Conservation (phyloP, 2,888 invertebrate genomes). For the Heliothis peltigera region DNA sequence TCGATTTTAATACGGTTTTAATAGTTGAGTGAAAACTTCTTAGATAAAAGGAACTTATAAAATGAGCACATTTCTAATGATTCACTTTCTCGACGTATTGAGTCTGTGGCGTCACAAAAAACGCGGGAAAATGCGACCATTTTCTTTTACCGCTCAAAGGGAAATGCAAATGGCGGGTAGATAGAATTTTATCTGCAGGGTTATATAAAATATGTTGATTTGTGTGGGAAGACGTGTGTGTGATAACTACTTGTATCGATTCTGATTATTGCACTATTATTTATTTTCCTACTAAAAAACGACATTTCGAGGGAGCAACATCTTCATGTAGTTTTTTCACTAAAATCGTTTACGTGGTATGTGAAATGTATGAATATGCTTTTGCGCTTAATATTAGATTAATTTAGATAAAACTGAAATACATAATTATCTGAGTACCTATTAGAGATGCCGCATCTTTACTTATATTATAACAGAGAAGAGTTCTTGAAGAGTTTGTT, state of each 20-base stretch:
- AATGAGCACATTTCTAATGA: constrained; percentile 77
- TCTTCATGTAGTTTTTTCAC: too few species aligned
- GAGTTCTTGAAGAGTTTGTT: too few species aligned
- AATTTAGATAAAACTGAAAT: too few species aligned
- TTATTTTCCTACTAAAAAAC: too few species aligned
- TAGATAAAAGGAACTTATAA: constrained; percentile 64
- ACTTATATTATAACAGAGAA: too few species aligned
- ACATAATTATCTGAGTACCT: too few species aligned
- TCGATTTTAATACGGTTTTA: constrained; percentile 34
- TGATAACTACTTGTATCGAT: constrained; percentile 6
- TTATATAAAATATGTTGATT: constrained; percentile 34
- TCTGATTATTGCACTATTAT: constrained; percentile 3
- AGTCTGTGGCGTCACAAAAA: constrained; percentile 70
- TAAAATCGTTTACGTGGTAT: too few species aligned
- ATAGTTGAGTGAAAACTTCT: constrained; percentile 50
- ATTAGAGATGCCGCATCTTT: too few species aligned
- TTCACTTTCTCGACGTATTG: constrained; percentile 77
- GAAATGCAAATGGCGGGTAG: constrained; percentile 79
- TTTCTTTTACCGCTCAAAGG: constrained; percentile 80
- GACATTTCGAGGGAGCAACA: too few species aligned
- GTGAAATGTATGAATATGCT: too few species aligned
- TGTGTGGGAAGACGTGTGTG: constrained; percentile 2
- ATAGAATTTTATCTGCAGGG: constrained; percentile 37
- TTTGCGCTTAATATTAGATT: too few species aligned
- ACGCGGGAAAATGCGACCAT: constrained; percentile 74